These are phyloP conservation scores for Coluber constrictor DNA, from an alignment of 2,797 vertebrate genomes.

Conservation along the genomic window DNA sequence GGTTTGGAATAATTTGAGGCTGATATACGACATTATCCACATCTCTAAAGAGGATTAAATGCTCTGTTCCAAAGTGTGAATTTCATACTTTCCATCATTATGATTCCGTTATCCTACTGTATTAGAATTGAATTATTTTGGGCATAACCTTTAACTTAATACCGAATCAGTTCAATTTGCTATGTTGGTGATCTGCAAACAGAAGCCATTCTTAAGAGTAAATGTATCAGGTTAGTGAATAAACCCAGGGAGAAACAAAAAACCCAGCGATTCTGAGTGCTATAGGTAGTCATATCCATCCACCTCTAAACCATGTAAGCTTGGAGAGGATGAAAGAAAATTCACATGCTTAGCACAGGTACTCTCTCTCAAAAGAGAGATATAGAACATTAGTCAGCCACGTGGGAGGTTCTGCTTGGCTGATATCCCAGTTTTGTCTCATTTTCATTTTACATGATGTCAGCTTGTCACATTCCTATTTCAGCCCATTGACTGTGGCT, in stretches of 20 bases:
- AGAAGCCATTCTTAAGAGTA: conserved; percentile 6
- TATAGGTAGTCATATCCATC: conserved; percentile 10
- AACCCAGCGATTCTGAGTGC: conserved; percentile 6
- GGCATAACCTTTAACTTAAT: not conserved
- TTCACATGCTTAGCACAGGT: not conserved
- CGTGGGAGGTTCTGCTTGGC: not conserved
- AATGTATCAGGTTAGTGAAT: conserved; percentile 8
- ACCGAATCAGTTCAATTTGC: not conserved
- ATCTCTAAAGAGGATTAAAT: conserved; percentile 10
- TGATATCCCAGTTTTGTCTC: conserved; percentile 15
- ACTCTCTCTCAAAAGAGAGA: conserved; percentile 12
- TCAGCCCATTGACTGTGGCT: not conserved
- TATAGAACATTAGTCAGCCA: conserved; percentile 12
- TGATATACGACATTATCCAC: conserved; percentile 22
- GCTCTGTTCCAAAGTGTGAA: conserved; percentile 6
- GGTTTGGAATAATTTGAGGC: not conserved
- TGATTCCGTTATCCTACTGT: not conserved
- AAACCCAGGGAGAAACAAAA: not conserved
- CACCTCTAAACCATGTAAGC: conserved; percentile 9
- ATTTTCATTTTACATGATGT: conserved; percentile 18
- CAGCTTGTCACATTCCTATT: not conserved
- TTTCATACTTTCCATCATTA: conserved; percentile 16
- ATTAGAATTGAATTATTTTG: conserved; percentile 9
- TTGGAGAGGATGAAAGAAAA: conserved; percentile 10
- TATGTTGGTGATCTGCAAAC: not conserved